phyloP scores from a whole-genome alignment of 2,113 vertebrate species.

The Lagopus muta region DNA sequence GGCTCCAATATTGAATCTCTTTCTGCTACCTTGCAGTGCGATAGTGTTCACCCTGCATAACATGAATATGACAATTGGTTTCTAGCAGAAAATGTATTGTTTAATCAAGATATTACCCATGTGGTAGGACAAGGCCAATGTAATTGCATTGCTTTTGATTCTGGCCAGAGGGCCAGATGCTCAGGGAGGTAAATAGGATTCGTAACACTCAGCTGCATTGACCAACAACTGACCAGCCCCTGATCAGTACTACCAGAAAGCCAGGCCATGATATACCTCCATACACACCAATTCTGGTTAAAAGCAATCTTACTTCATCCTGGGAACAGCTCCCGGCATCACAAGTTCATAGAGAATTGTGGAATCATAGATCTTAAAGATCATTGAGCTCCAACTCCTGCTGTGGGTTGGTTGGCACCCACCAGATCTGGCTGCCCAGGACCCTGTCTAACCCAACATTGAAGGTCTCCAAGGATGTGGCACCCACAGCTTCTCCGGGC shows the following conservation, averaged over 20 bases:
- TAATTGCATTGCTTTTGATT: background rate
- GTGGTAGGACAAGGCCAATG: background rate
- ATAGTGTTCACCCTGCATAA: slow-evolving; percentile 2
- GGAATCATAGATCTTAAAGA: no score
- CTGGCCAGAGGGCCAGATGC: background rate
- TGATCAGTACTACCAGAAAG: background rate
- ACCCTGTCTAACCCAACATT: no score
- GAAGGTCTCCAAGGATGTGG: no score
- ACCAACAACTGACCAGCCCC: background rate
- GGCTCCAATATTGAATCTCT: slow-evolving; percentile 54
- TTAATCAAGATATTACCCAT: background rate
- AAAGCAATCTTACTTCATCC: background rate
- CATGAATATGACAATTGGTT: slow-evolving; percentile 42
- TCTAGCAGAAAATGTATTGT: slow-evolving; percentile 49
- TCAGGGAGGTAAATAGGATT: background rate
- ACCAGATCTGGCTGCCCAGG: no score
- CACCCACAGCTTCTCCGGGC: no score
- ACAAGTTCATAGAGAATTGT: background rate
- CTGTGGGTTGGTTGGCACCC: no score
- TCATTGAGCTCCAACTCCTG: no score
- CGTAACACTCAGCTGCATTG: background rate
- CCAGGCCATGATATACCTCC: background rate
- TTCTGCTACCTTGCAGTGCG: slow-evolving; percentile 14
- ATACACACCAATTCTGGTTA: background rate
- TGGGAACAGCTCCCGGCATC: background rate